Evolutionary conservation across 1,140 invertebrate genomes (phyloP).

Genomic region (Hirudo medicinalis): DNA sequence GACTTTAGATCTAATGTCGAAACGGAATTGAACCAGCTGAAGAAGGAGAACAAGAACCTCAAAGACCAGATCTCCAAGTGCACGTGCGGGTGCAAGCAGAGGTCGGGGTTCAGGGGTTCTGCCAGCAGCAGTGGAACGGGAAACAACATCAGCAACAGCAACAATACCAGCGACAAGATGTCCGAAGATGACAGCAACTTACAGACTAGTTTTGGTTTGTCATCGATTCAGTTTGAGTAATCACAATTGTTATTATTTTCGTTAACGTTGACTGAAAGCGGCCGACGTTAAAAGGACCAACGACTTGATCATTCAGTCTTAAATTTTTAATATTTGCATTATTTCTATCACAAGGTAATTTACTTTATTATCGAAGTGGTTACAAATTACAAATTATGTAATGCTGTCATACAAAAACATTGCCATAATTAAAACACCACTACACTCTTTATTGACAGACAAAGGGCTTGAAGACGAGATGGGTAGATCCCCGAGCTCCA

Average conservation of each 20-base stretch:
- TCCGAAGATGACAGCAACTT: constrained; percentile 18
- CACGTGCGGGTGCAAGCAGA: constrained; percentile 13
- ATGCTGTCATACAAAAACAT: too few relatives aligned
- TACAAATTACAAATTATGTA: too few relatives aligned
- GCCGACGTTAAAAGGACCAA: too few relatives aligned
- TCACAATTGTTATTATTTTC: too few relatives aligned
- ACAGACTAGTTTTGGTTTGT: constrained; percentile 11
- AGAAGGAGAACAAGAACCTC: constrained; percentile 14
- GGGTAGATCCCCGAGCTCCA: neutral
- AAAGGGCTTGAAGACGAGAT: constrained; percentile 16
- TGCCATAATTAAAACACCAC: too few relatives aligned
- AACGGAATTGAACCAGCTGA: constrained; percentile 10
- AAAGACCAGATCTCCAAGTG: constrained; percentile 14
- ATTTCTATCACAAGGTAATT: too few relatives aligned
- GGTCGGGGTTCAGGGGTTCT: neutral
- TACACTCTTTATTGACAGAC: neutral
- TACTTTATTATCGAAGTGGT: too few relatives aligned
- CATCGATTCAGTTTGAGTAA: too few relatives aligned
- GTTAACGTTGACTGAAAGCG: too few relatives aligned
- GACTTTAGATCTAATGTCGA: constrained; percentile 13
- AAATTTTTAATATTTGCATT: too few relatives aligned
- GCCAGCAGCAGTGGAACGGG: neutral
- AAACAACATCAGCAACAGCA: constrained; percentile 15
- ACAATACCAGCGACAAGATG: constrained; percentile 9
- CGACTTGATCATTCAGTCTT: too few relatives aligned